Evolutionary conservation across 92 coral and sea anemone genomes (phyloP), one percentile per base, ranked within the genome.

Genomic region (Zoanthus sociatus): DNA sequence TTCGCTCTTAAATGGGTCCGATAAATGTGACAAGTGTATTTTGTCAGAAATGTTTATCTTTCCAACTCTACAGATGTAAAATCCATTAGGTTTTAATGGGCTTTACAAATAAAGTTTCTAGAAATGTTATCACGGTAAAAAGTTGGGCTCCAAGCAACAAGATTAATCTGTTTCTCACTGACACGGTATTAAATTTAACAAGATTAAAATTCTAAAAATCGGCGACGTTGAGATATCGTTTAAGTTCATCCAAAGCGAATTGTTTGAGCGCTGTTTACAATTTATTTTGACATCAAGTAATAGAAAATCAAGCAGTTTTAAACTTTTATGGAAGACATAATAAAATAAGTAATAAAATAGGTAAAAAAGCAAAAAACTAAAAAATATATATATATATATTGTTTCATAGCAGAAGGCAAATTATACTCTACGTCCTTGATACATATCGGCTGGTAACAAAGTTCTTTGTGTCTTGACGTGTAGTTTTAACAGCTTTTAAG

Each of bases 11-110:
- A 81, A 81, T 63, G 75, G 73, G 60, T 13, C 58, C 63, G 82
- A 77, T 54, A 77, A 77, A 54, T 77, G 68, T 46, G 46, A 54
- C 68, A 81, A 81, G 45, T 66, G 60, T 67, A 67, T 79, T 47
- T 79, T 66, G 73, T 64, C 84, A 79, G 73, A 79, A 81, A 64
- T 81, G 85, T 81, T 81, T 81, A 81, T 64, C 66, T 81, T 81
- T 71, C 53, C 30, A 60, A n/a, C 63, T 81, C 21, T 6, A 47
- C 85, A 81, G 85, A 81, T 81, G 85, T 53, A 67, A 81, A 81
- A 81, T 17, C 73, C 75, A 81, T 81, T 81, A 64, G 85, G 6
- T 42, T 47, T 55, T 81, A 63, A 81, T 81, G 85, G 85, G 21
- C 58, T 81, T 48, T n/a, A 66, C 54, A 81, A 81, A 81, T 73